A percentile compares a stretch with the other conserved stretches of the same genome.
Conservation (phyloP, 2,113 vertebrate species). For the Australoheros scitulus region DNA sequence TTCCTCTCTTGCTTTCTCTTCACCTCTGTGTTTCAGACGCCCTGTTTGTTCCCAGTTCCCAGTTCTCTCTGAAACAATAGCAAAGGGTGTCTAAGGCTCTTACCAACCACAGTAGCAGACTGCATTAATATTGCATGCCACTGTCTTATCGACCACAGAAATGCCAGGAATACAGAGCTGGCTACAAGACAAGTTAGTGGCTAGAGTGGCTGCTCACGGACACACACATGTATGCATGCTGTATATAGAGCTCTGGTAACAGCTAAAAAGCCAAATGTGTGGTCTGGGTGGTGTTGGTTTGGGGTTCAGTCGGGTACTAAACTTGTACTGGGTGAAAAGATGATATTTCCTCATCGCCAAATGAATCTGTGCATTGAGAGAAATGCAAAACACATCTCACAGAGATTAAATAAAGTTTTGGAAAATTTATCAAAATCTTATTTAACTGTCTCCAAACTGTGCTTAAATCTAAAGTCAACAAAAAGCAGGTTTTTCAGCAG, state of each 20-base stretch:
- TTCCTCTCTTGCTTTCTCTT: slow-evolving; percentile 42
- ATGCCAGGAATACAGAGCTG: slow-evolving; percentile 78
- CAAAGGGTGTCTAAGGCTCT: slow-evolving; percentile 84
- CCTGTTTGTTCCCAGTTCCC: slow-evolving; percentile 61
- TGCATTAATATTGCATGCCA: slow-evolving; percentile 95
- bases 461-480: neutral
- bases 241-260: slow-evolving; percentile 7
- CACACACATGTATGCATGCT: slow-evolving; percentile 8
- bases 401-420: neutral
- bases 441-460: neutral
- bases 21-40: slow-evolving; percentile 83
- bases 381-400: slow-evolving; percentile 6
- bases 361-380: neutral
- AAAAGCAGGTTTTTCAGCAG: neutral
- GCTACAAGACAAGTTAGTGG: slow-evolving; percentile 67
- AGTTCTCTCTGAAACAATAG: slow-evolving; percentile 85
- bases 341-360: slow-evolving; percentile 18
- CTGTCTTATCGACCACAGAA: slow-evolving; percentile 84
- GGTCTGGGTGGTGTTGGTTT: slow-evolving; percentile 32
- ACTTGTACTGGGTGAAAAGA: neutral
- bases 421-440: neutral
- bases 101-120: slow-evolving; percentile 90
- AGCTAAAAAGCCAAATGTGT: slow-evolving; percentile 21
- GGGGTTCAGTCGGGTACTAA: slow-evolving; percentile 18
- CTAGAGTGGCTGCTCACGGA: slow-evolving; percentile 52